Evolutionary conservation across 2,888 invertebrate genomes (phyloP).

Genomic region (Encarsia formosa): DNA sequence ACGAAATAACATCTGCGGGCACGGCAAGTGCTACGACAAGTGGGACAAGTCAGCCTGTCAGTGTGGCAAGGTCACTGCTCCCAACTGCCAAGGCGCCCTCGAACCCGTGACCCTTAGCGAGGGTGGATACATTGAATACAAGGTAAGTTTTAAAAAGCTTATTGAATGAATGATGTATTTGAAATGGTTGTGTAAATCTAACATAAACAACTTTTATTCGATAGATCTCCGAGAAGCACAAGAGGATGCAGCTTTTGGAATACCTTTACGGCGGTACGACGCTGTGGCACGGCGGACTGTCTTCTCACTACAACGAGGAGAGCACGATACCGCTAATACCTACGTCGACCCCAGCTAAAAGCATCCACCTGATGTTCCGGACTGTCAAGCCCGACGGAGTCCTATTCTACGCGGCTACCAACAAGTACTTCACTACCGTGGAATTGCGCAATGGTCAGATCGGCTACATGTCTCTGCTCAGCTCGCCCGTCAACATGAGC

Average conservation of each 20-base stretch:
- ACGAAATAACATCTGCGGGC: constrained; percentile 56
- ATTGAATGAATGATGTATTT: neutral
- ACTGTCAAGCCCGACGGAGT: constrained; percentile 76
- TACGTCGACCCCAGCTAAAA: constrained; percentile 61
- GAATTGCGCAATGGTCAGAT: constrained; percentile 75
- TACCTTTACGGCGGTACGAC: constrained; percentile 71
- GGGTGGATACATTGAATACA: constrained; percentile 74
- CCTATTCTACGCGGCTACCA: constrained; percentile 81
- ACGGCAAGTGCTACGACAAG: constrained; percentile 74
- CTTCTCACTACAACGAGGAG: constrained; percentile 34
- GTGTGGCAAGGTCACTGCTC: constrained; percentile 70
- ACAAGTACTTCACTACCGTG: constrained; percentile 80
- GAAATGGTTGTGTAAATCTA: neutral
- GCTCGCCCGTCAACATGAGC: constrained; percentile 78
- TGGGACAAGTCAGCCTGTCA: constrained; percentile 75
- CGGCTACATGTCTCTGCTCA: constrained; percentile 75
- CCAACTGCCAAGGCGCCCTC: constrained; percentile 74
- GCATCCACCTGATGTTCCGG: constrained; percentile 74
- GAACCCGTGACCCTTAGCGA: constrained; percentile 75
- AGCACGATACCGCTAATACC: constrained; percentile 32
- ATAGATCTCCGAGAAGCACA: constrained; percentile 78
- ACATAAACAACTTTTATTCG: constrained; percentile 19
- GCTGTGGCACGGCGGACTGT: constrained; percentile 57
- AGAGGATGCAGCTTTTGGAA: constrained; percentile 81
- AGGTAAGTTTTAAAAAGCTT: constrained; percentile 35